These are phyloP conservation scores for Pristionchus entomophagus DNA, from an alignment of 2,888 invertebrate species.

Conservation along the genomic window DNA sequence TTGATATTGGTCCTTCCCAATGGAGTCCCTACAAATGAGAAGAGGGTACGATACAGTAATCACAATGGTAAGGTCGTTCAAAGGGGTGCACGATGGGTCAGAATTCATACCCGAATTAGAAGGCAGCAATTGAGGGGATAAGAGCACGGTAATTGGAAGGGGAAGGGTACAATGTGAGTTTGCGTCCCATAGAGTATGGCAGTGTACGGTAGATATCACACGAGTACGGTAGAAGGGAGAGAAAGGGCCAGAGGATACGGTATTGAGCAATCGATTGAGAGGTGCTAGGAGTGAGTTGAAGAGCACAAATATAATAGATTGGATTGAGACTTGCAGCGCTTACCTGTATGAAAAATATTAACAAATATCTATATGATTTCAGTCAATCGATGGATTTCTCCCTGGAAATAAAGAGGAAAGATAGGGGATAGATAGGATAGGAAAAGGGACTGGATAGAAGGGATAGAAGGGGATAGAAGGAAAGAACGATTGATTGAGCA, in stretches of 20 bases:
- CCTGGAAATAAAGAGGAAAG: conserved; percentile 5
- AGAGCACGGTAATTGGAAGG: conserved; percentile 33
- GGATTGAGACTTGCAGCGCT: conserved; percentile 4
- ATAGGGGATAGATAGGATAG: not conserved
- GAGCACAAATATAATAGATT: conserved; percentile 20
- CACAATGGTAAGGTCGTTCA: conserved; percentile 37
- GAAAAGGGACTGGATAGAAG: not conserved
- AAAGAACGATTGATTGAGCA: conserved; percentile 39
- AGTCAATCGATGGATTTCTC: not conserved
- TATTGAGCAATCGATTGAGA: conserved; percentile 12
- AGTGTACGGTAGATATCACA: conserved; percentile 40
- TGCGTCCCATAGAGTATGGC: conserved; percentile 12
- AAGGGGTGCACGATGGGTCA: conserved; percentile 33
- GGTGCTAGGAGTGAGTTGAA: not conserved
- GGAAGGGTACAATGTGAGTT: not conserved
- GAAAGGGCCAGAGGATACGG: conserved; percentile 13
- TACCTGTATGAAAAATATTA: not conserved
- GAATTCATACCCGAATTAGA: conserved; percentile 15
- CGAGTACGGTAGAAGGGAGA: conserved; percentile 10
- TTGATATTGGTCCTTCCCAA: conserved; percentile 33
- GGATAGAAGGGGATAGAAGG: not conserved
- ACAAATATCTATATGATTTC: conserved; percentile 18
- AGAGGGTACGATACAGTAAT: conserved; percentile 10
- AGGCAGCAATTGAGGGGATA: not conserved
- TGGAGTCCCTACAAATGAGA: not conserved